Base-by-base conservation (phyloP, 2,113 vertebrate genomes). In the Edolisoma coerulescens region DNA sequence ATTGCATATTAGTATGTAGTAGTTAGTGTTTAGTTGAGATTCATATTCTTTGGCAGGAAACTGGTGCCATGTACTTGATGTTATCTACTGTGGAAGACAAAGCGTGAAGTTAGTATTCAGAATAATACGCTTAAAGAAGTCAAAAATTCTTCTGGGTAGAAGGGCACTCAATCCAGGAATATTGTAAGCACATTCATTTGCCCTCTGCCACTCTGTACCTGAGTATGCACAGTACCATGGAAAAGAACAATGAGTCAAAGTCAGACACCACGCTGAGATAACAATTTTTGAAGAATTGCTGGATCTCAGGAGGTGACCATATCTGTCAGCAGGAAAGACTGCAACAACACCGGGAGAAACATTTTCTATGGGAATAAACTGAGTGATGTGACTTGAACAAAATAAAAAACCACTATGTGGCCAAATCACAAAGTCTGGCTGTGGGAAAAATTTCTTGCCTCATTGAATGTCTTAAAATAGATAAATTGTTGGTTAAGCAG, bases 331-430 rank as follows among this genome's bases (percentile, higher is more conserved):
- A 82, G 27, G 32, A 82, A 91, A 47, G 39, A 7, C 16, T 78
- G 39, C 1, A 3, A 32, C 10, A 70, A 17, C 10, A 14, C 11
- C 41, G 12, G 10, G 18, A 59, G 24, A 79, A 82, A 74, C 18
- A 26, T 52, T 86, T 84, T 9, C 64, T 75, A 11, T 32, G n/a
- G 35, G 30, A 71, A 33, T 89, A 75, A 57, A 85, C 26, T 13
- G 4, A 42, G 37, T 45, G n/a, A 74, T 69, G 28, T 53, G 20
- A 30, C 49, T 69, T 77, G 32, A 71, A 53, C 14, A 13, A 3
- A 53, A 54, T 9, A 67, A 70, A 50, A 81, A 49, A 41, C 0
- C n/a, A 41, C 21, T 59, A 1, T 0, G 6, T 42, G 47, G 33
- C 32, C 65, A 68, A 59, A 59, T 42, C 17, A 53, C 14, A 26